Evolutionary conservation across 1,140 invertebrate genomes (phyloP).

Genomic region (Drosophila insularis): DNA sequence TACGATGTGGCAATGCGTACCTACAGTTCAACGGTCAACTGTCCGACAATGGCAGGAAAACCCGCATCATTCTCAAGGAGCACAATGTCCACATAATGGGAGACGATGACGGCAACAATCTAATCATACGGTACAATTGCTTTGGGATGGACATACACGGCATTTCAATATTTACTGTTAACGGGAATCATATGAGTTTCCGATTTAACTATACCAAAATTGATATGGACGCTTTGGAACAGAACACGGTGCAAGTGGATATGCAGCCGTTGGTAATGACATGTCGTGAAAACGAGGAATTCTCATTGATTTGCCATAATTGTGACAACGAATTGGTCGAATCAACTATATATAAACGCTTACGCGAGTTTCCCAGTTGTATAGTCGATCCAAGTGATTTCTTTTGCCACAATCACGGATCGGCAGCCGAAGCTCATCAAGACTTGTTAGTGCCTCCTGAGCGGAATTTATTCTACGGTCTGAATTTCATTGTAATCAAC

Average conservation of each 20-base stretch:
- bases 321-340: constrained; percentile 39
- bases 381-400: constrained; percentile 69
- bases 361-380: constrained; percentile 69
- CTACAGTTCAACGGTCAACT: constrained; percentile 45
- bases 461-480: constrained; percentile 65
- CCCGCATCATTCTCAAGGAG: constrained; percentile 51
- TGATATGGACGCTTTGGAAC: constrained; percentile 41
- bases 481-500: constrained; percentile 65
- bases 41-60: constrained; percentile 16
- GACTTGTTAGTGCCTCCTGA: constrained; percentile 39
- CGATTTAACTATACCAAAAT: constrained; percentile 61
- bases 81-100: constrained; percentile 48
- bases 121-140: constrained; percentile 39
- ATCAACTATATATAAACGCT: constrained; percentile 23
- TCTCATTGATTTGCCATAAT: constrained; percentile 38
- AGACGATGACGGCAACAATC: not conserved
- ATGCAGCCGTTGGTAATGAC: constrained; percentile 21
- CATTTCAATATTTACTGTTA: constrained; percentile 42
- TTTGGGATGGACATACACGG: constrained; percentile 55
- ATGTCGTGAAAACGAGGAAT: constrained; percentile 19
- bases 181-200: constrained; percentile 45
- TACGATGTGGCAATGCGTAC: constrained; percentile 47
- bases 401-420: constrained; percentile 66
- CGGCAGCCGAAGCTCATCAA: not conserved
- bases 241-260: constrained; percentile 12